Percentiles rank a stretch among this genome's conserved stretches.
These are phyloP conservation scores for Ictalurus punctatus DNA, from an alignment of 2,113 vertebrate species.

Conservation along the genomic window DNA sequence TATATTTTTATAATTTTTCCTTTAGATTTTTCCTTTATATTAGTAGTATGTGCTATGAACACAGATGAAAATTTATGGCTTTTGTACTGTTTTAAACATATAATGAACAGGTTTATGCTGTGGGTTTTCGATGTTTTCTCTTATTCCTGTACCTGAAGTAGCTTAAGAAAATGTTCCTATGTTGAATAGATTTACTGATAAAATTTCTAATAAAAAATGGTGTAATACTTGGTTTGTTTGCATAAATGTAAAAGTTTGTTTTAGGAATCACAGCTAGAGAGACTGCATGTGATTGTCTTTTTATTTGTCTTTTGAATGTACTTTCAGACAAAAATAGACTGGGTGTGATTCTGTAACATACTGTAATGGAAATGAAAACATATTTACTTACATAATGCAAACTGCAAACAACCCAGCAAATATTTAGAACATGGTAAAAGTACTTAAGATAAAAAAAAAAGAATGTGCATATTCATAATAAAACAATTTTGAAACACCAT, in stretches of 20 bases:
- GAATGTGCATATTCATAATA: too few species aligned
- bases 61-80: neutral
- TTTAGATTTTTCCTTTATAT: too few species aligned
- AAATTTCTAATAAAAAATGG: neutral
- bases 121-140: neutral
- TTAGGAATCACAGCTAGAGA: neutral
- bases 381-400: neutral
- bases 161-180: neutral
- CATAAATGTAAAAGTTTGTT: neutral
- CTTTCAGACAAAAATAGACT: too few species aligned
- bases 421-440: neutral
- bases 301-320: slow-evolving; percentile 4
- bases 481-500: neutral
- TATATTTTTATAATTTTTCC: neutral
- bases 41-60: neutral
- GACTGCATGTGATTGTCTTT: neutral
- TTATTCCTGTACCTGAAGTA: neutral
- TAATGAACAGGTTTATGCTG: neutral
- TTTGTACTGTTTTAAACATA: neutral
- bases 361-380: neutral
- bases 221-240: neutral
- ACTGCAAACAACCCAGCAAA: neutral
- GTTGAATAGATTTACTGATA: neutral
- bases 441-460: too few species aligned
- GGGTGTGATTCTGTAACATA: too few species aligned